Evolutionary conservation across 2,113 vertebrate species (phyloP).

Genomic region (human (Homo sapiens)): DNA sequence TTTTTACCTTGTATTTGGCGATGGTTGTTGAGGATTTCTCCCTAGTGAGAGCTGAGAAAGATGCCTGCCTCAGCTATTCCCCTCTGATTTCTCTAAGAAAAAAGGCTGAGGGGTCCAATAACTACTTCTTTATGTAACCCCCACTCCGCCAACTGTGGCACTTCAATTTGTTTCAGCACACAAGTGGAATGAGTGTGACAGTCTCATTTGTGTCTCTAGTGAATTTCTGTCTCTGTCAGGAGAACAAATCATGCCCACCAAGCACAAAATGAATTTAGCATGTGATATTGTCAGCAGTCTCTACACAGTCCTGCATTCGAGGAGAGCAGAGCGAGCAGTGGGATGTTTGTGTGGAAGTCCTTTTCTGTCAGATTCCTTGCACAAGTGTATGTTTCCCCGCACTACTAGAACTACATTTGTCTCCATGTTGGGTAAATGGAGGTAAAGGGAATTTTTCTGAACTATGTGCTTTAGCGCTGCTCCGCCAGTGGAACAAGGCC

Average conservation of each 20-base stretch:
- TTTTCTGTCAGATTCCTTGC: not conserved
- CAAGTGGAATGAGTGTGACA: not conserved
- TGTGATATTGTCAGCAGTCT: not conserved
- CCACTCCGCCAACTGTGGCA: not conserved
- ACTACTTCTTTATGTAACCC: not conserved
- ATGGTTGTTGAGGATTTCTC: not conserved
- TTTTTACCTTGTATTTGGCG: not conserved
- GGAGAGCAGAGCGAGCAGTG: accelerated
- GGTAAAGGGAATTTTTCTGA: not conserved
- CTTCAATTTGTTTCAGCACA: not conserved
- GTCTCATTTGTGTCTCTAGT: not conserved
- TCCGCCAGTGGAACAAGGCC: slow-evolving; percentile 26
- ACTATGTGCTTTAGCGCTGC: not conserved
- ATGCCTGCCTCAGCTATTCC: not conserved
- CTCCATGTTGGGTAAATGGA: slow-evolving; percentile 16
- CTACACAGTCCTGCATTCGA: not conserved
- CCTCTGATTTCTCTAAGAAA: not conserved
- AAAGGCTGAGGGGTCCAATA: not conserved
- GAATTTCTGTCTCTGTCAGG: slow-evolving; percentile 13
- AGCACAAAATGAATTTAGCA: slow-evolving; percentile 60
- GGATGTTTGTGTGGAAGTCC: accelerated
- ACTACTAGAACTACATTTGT: not conserved
- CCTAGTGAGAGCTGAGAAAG: not conserved
- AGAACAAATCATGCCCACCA: not conserved
- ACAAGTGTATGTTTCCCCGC: not conserved